These are phyloP conservation scores for Copsychus sechellarum DNA, from an alignment of 2,113 vertebrate species.

Conservation along the genomic window DNA sequence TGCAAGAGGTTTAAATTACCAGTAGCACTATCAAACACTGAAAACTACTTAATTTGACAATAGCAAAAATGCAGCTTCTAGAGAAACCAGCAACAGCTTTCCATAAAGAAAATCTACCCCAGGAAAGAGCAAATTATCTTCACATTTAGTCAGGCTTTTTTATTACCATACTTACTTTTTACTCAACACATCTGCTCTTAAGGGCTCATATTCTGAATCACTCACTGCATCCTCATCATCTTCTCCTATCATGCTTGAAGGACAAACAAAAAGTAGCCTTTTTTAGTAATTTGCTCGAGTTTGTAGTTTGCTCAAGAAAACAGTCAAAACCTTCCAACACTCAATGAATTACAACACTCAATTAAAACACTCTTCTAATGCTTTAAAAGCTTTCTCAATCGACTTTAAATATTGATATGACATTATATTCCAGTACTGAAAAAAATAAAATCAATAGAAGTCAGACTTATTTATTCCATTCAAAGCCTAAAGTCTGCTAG, in stretches of 20 bases:
- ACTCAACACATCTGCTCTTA: conserved; percentile 84
- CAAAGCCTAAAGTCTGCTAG: background rate
- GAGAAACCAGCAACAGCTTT: background rate
- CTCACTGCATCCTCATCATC: conserved; percentile 90
- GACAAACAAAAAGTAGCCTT: conserved; percentile 37
- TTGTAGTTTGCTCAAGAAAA: background rate
- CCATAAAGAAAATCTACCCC: background rate
- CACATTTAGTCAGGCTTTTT: background rate
- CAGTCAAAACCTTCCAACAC: background rate
- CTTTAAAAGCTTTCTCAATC: background rate
- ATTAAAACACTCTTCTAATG: background rate
- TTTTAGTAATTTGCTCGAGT: background rate
- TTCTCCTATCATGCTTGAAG: conserved; percentile 86
- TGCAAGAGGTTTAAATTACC: background rate
- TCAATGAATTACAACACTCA: background rate
- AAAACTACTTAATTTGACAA: background rate
- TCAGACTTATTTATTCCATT: background rate
- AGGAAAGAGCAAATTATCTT: background rate
- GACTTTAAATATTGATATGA: background rate
- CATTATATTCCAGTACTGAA: background rate
- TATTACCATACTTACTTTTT: conserved; percentile 86
- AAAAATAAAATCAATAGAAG: background rate
- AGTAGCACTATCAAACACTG: background rate
- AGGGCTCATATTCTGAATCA: conserved; percentile 83
- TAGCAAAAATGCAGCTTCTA: background rate